Evolutionary conservation across 2,113 vertebrate genomes (phyloP).

Genomic region (Tricholaema leucomelas): DNA sequence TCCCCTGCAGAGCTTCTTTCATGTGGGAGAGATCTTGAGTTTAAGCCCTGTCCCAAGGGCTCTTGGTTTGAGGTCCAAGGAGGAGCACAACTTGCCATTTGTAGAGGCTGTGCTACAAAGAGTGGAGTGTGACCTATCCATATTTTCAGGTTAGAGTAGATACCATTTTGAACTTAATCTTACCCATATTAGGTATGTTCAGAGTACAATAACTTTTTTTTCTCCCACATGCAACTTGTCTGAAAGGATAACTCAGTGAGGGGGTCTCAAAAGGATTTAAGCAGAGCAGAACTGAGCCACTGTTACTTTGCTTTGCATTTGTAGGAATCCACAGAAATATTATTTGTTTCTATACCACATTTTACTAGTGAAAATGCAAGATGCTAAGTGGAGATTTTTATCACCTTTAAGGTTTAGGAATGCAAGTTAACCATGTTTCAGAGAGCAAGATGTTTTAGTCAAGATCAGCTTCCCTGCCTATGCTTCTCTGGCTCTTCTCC

Average conservation of each 20-base stretch:
- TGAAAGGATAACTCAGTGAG: neutral
- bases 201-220: neutral
- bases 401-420: neutral
- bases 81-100: neutral
- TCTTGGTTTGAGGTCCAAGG: neutral
- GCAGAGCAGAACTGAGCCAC: neutral
- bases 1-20: neutral
- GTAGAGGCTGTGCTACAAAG: neutral
- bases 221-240: neutral
- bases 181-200: neutral
- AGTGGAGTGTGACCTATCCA: neutral
- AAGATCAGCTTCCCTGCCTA: neutral
- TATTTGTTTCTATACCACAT: neutral
- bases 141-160: neutral
- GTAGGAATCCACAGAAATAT: neutral
- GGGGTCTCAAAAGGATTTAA: neutral
- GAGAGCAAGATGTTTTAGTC: neutral
- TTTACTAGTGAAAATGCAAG: neutral
- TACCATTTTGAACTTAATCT: neutral
- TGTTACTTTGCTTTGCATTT: neutral
- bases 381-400: neutral
- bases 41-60: neutral
- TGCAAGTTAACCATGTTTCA: neutral
- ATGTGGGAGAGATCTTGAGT: neutral
- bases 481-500: rapidly evolving